phyloP scores from a whole-genome alignment of 2,113 vertebrate genomes.

The Pachypanchax playfairii region DNA sequence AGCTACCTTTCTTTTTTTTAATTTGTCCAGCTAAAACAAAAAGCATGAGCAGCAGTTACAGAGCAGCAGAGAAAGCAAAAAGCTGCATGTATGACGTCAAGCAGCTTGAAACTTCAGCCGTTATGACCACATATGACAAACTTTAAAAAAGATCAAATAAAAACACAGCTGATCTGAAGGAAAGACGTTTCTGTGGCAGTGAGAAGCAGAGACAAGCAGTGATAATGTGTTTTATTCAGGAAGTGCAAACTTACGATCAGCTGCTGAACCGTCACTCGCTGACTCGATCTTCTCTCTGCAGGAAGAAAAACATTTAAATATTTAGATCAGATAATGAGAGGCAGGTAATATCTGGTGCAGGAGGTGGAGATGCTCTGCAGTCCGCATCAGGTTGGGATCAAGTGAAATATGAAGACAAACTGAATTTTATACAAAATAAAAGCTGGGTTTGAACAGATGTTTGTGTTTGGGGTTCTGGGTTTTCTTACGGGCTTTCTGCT shows the following conservation, averaged over 20 bases:
- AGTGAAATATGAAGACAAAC: too few relatives aligned
- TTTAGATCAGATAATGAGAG: too few relatives aligned
- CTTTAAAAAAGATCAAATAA: conserved; percentile 49
- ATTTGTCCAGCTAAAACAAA: conserved; percentile 82
- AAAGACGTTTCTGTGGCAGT: conserved; percentile 36
- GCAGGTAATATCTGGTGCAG: too few relatives aligned
- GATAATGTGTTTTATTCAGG: conserved; percentile 10
- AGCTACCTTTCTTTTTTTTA: conserved; percentile 82
- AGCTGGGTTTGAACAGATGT: neutral
- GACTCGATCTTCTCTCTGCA: conserved; percentile 93
- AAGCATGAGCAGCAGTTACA: conserved; percentile 72
- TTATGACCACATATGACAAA: conserved; percentile 44
- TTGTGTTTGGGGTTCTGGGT: conserved; percentile 30
- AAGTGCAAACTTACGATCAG: conserved; percentile 79
- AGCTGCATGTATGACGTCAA: conserved; percentile 28
- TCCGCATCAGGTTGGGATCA: too few relatives aligned
- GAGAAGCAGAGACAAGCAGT: conserved; percentile 32
- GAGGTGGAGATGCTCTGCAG: too few relatives aligned
- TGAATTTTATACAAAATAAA: too few relatives aligned
- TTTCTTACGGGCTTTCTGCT: conserved; percentile 87
- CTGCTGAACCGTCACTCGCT: conserved; percentile 87
- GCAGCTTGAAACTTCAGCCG: conserved; percentile 54
- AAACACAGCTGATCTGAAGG: conserved; percentile 23
- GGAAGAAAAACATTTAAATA: conserved; percentile 48
- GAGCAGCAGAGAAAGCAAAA: conserved; percentile 51